Evolutionary conservation across 1,140 invertebrate species (phyloP).

Genomic region (Tachypleus tridentatus): DNA sequence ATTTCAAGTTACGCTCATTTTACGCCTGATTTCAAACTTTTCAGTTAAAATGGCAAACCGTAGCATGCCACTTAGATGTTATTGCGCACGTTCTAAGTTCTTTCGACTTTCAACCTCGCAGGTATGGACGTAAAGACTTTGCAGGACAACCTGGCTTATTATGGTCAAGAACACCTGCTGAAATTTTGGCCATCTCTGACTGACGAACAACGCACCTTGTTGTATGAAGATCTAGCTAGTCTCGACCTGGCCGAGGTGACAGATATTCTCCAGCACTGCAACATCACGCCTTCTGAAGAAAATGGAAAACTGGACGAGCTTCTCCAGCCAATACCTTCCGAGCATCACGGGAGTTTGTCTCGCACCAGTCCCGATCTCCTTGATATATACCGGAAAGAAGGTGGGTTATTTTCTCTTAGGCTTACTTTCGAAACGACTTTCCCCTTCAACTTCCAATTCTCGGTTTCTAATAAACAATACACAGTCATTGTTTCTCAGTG

Average conservation of each 20-base stretch:
- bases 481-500: too few relatives aligned
- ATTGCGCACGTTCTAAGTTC: too few relatives aligned
- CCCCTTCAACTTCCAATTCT: too few relatives aligned
- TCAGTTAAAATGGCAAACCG: too few relatives aligned
- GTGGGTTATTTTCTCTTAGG: too few relatives aligned
- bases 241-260: conserved; percentile 18
- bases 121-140: conserved; percentile 5
- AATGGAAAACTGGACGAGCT: conserved; percentile 53
- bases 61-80: too few relatives aligned
- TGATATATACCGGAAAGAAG: too few relatives aligned
- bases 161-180: conserved; percentile 68
- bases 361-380: conserved; percentile 37
- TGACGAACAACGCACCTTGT: conserved; percentile 32
- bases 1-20: too few relatives aligned
- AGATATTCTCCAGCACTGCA: conserved; percentile 9
- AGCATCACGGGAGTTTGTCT: conserved; percentile 55
- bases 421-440: too few relatives aligned
- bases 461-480: too few relatives aligned
- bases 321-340: conserved; percentile 64
- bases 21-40: too few relatives aligned
- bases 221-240: conserved; percentile 16
- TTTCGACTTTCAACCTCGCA: too few relatives aligned
- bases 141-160: conserved; percentile 27
- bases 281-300: conserved; percentile 24
- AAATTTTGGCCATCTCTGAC: conserved; percentile 65